Percentiles rank a stretch among this genome's conserved stretches.
Evolutionary conservation across 2,797 vertebrate genomes (phyloP).

Genomic region (Philypnodon macrostomus): DNA sequence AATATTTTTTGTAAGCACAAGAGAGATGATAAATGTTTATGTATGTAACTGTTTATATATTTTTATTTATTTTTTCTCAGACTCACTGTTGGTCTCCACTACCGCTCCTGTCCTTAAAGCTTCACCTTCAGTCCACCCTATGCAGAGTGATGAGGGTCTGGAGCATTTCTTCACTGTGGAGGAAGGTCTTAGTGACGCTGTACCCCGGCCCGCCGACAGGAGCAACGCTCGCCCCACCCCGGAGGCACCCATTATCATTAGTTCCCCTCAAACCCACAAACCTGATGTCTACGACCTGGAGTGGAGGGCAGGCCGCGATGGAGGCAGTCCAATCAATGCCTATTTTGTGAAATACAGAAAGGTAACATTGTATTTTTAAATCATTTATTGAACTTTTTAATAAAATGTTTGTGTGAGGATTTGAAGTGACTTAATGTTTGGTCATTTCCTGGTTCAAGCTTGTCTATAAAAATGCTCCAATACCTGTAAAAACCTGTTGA

Average conservation of each 20-base stretch:
- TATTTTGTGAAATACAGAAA: conserved; percentile 97
- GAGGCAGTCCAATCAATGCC: conserved; percentile 86
- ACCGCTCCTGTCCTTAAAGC: conserved; percentile 28
- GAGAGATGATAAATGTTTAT: too few relatives aligned
- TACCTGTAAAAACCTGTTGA: conserved; percentile 46
- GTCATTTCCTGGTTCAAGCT: conserved; percentile 54
- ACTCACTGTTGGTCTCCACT: conserved; percentile 27
- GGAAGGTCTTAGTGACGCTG: conserved; percentile 22
- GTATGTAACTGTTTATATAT: neutral
- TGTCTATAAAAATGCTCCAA: conserved; percentile 47
- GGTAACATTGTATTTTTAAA: too few relatives aligned
- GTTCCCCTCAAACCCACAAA: conserved; percentile 89
- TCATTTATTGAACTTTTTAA: too few relatives aligned
- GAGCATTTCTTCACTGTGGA: conserved; percentile 46
- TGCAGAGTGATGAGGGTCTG: conserved; percentile 76
- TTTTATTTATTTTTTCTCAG: neutral
- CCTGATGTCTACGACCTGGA: conserved; percentile 87
- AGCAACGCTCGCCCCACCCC: conserved; percentile 70
- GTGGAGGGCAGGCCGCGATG: conserved; percentile 87
- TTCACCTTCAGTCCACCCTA: conserved; percentile 55
- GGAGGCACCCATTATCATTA: conserved; percentile 93
- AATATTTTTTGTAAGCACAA: too few relatives aligned
- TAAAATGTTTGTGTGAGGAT: neutral
- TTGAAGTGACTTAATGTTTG: conserved; percentile 18
- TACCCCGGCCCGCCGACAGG: conserved; percentile 44